A percentile compares a stretch with the other conserved stretches of the same genome.
Evolutionary conservation across 2,888 invertebrate species (phyloP).

Genomic region (Leucoma salicis): DNA sequence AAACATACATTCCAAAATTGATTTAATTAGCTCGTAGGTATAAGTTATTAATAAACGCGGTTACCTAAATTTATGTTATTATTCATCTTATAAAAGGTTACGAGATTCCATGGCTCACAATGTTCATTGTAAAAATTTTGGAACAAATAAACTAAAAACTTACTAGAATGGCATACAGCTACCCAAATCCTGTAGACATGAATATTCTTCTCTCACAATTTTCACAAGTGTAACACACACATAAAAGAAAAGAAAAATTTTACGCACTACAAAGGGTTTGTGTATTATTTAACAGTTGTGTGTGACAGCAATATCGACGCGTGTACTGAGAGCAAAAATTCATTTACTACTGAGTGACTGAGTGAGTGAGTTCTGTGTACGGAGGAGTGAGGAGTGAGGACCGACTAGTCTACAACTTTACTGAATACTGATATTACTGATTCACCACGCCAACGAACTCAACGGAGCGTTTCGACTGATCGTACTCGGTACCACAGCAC

Average conservation of each 20-base stretch:
- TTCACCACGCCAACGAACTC: conserved; percentile 60
- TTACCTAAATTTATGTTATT: too few species aligned
- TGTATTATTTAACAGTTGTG: conserved; percentile 39
- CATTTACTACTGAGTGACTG: conserved; percentile 49
- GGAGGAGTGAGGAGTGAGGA: conserved; percentile 1
- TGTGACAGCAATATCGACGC: conserved; percentile 28
- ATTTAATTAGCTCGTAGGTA: too few species aligned
- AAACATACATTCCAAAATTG: too few species aligned
- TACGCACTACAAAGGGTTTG: conserved; percentile 47
- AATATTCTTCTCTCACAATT: conserved; percentile 38
- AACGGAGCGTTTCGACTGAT: conserved; percentile 32
- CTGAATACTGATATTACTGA: too few species aligned
- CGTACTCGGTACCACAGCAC: conserved; percentile 35
- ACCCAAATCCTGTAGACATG: conserved; percentile 40
- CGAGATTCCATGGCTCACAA: too few species aligned
- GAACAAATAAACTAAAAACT: conserved; percentile 26
- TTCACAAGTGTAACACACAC: conserved; percentile 44
- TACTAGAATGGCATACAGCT: conserved; percentile 38
- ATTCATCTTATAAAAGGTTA: too few species aligned
- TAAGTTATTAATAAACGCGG: too few species aligned
- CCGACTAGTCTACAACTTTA: too few species aligned
- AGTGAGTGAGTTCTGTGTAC: conserved; percentile 2
- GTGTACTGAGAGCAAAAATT: conserved; percentile 24
- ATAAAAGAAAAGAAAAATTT: conserved; percentile 24
- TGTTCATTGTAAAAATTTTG: not conserved